These are phyloP conservation scores for Hipposideros larvatus DNA, from an alignment of 2,797 vertebrate genomes.

Conservation along the genomic window DNA sequence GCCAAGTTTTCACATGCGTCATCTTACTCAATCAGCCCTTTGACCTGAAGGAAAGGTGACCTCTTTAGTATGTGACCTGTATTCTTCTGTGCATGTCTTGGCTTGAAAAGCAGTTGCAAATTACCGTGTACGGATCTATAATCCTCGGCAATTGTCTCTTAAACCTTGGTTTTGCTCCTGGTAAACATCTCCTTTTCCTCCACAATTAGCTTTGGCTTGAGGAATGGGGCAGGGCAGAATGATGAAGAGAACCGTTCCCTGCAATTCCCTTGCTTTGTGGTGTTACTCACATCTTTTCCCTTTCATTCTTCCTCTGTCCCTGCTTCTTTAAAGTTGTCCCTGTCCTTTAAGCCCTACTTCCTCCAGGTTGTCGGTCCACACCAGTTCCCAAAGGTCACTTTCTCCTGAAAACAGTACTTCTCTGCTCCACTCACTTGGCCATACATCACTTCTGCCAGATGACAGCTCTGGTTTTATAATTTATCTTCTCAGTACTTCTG, in stretches of 20 bases:
- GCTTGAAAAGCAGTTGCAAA: neutral
- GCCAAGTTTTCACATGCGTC: neutral
- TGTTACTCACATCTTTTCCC: neutral
- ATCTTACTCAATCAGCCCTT: neutral
- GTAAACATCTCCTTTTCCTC: neutral
- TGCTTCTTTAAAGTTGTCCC: neutral
- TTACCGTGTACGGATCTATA: neutral
- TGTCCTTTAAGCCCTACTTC: neutral
- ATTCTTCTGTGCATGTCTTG: neutral
- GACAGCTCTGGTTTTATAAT: neutral
- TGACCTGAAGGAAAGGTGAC: slow-evolving; percentile 4
- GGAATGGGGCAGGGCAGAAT: neutral
- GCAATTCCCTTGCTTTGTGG: neutral
- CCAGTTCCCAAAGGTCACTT: neutral
- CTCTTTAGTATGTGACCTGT: neutral
- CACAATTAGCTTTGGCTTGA: neutral
- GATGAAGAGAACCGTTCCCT: neutral
- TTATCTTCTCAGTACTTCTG: neutral
- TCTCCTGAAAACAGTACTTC: neutral
- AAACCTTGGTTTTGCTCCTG: neutral
- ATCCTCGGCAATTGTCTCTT: neutral
- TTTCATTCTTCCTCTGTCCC: neutral
- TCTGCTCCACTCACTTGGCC: neutral
- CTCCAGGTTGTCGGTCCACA: neutral
- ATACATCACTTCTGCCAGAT: neutral